Evolutionary conservation across 2,113 vertebrate genomes (phyloP).

Genomic region (Motacilla tschutschensis): DNA sequence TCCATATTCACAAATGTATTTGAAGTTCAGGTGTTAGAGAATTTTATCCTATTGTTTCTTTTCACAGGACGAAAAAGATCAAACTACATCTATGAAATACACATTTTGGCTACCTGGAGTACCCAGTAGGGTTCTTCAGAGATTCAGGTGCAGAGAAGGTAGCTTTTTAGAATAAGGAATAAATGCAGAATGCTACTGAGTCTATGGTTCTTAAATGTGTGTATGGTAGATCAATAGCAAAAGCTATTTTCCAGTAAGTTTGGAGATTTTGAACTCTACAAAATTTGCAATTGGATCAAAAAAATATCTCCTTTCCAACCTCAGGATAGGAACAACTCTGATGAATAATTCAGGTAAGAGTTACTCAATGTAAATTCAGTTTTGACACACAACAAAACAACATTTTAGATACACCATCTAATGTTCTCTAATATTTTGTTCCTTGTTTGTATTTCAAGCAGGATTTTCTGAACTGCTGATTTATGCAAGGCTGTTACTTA

Average conservation of each 20-base stretch:
- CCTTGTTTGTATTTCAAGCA: background rate
- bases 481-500: background rate
- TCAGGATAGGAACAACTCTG: background rate
- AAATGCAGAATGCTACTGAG: background rate
- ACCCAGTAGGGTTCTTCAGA: background rate
- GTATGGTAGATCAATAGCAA: background rate
- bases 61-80: background rate
- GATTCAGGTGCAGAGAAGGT: background rate
- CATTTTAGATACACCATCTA: background rate
- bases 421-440: background rate
- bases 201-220: background rate
- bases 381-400: background rate
- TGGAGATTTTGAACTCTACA: background rate
- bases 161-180: background rate
- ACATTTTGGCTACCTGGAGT: background rate
- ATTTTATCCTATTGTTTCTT: background rate
- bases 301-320: background rate
- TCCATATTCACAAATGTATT: background rate
- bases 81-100: background rate
- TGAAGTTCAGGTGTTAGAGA: background rate
- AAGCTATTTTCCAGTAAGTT: background rate
- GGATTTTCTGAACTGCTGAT: background rate
- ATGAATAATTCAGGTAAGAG: background rate
- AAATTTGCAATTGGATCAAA: background rate
- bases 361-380: background rate